Evolutionary conservation across 2,797 vertebrate species (phyloP), one percentile per base, ranked within the genome.

Genomic region (Eulemur coronatus): DNA sequence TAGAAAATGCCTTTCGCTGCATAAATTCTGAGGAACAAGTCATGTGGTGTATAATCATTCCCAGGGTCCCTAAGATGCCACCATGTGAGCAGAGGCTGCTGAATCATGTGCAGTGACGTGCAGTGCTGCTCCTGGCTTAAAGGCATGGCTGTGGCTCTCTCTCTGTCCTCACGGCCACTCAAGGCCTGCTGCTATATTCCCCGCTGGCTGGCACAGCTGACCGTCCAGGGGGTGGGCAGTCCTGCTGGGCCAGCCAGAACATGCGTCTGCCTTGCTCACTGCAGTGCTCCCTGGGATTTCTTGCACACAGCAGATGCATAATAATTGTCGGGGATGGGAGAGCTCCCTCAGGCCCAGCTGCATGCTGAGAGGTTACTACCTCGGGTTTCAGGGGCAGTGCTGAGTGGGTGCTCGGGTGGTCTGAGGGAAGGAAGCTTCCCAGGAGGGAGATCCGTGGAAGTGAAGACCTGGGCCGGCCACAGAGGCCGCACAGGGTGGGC

Each of bases 1-100:
- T 0, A 94, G 55, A 63, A 81, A 91, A 92, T 33, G 15, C 17
- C 65, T 85, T 78, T 48, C 38, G 95, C 57, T 82, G 50, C 55
- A 73, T 84, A 89, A 87, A 90, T 73, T 85, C 85, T 79, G 88
- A 96, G 84, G 81, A 63, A 91, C 26, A 78, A 90, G 48, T 63
- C 38, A 22, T 0, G 55, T 52, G 24, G 67, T 70, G 9, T 12
- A 61, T 1, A 57, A 67, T 46, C 14, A 55, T 30, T 89, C 46
- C n/a, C 35, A 57, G 89, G n/a, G 52, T 63, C 79, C 76, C 69
- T 33, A 30, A n/a, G 26, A 59, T 12, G 41, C 24, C 11, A 43
- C 28, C 33, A 43, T 17, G 33, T 55, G n/a, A 38, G n/a, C 33
- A 76, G 76, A 78, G 67, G 26, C 33, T 73, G 28, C 50, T 84